These are phyloP conservation scores for Aplysia californica DNA, from an alignment of 1,140 invertebrate genomes.

Conservation along the genomic window DNA sequence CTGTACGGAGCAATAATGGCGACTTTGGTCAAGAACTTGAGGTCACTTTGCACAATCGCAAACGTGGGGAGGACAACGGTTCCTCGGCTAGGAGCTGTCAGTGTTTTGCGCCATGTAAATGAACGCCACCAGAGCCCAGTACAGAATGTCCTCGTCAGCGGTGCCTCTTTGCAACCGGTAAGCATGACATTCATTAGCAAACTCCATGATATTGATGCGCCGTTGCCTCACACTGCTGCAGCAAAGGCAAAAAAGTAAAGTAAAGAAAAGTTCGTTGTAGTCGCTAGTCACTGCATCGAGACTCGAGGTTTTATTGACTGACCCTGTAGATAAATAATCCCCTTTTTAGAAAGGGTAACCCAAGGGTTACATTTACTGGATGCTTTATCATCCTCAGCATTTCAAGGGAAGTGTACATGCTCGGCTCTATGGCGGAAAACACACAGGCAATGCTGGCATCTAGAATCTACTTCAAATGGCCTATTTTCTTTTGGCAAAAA, in stretches of 20 bases:
- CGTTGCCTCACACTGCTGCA: not conserved
- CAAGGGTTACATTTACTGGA: too few relatives aligned
- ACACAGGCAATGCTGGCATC: too few relatives aligned
- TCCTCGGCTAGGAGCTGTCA: not conserved
- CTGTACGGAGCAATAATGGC: too few relatives aligned
- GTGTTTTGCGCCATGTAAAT: not conserved
- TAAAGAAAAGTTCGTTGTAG: not conserved
- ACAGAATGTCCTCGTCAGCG: not conserved
- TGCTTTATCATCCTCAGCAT: too few relatives aligned
- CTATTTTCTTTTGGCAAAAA: too few relatives aligned
- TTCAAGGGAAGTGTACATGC: too few relatives aligned
- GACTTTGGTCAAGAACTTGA: conserved; percentile 7
- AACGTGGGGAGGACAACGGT: not conserved
- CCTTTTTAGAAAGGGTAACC: too few relatives aligned
- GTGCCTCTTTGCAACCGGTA: conserved; percentile 2
- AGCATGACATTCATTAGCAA: not conserved
- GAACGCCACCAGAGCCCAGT: not conserved
- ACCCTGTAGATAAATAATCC: too few relatives aligned
- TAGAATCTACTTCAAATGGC: too few relatives aligned
- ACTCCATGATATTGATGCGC: not conserved
- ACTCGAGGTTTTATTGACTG: too few relatives aligned
- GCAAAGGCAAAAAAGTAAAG: not conserved
- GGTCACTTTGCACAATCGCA: not conserved
- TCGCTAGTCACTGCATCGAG: not conserved
- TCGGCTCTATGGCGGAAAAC: too few relatives aligned